phyloP scores from a whole-genome alignment of 2,113 vertebrate genomes.

The Entosphenus tridentatus region DNA sequence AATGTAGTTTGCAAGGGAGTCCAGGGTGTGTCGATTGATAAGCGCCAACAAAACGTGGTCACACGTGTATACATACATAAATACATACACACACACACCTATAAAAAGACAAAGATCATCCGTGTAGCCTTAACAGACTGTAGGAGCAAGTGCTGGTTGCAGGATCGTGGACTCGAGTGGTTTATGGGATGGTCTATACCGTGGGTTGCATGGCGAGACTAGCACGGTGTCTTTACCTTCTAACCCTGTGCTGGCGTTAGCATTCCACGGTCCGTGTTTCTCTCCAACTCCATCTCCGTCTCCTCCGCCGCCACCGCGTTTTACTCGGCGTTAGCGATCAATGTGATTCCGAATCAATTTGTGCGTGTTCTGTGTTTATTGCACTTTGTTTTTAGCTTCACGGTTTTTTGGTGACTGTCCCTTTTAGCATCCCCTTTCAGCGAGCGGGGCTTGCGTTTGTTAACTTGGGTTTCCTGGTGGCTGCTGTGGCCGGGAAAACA shows the following conservation, averaged over 20 bases:
- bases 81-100: neutral
- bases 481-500: no score
- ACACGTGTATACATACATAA: neutral
- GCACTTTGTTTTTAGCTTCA: no score
- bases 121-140: neutral
- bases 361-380: no score
- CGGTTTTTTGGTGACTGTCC: no score
- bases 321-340: no score
- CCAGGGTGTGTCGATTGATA: neutral
- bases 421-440: no score
- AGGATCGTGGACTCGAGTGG: neutral
- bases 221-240: neutral
- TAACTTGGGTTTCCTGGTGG: no score
- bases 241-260: neutral
- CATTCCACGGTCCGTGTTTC: neutral
- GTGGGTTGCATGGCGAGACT: neutral
- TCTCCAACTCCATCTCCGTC: no score
- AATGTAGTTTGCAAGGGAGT: neutral
- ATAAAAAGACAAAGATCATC: neutral
- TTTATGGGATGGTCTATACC: neutral
- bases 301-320: no score
- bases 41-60: neutral
- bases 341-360: no score
- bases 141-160: neutral
- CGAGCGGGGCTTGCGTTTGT: no score